Base-by-base conservation (phyloP, 2,113 vertebrate species). In the Xiphophorus hellerii region DNA sequence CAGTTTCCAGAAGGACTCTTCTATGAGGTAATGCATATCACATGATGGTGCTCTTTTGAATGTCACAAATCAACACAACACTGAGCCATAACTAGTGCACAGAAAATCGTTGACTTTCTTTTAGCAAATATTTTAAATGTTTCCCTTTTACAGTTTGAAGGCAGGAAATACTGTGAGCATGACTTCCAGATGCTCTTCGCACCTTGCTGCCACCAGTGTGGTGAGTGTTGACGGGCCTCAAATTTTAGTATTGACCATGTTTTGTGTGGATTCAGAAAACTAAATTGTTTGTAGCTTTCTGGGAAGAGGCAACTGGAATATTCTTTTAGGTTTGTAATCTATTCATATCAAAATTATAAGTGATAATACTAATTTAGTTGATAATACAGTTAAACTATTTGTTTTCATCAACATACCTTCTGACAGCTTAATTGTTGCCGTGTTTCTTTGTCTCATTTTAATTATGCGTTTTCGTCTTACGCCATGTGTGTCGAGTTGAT, bases 151-250 rank as follows among this genome's bases (percentile, higher is more conserved):
- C 93, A 99, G 98, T 99, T 99, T 92, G 98, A 99, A 94, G 97
- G 97, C 83, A 97, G 98, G 83, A 99, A 99, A 84, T 99, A 99
- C 82, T 99, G 98, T n/a, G 98, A 99, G 88, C 97, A 99, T 85
- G 98, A 99, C 87, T 99, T 99, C 91, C 98, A 99, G 90, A 99
- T 99, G 96, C 96, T 99, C 81, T 99, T 99, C 87, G 97, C 98
- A 25, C 98, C 98, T 30, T 99, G 97, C 90, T 99, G 98, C 87
- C 97, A 97, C 87, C 96, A 99, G 35, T 99, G 98, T 89, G 97
- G 98, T 99, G 94, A 98, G 97, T 96, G 74, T 66, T 64, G 15
- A 6, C 37, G 9, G n/a, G 5, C 29, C n/a, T 67, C 1, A 66
- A 62, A 29, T 37, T 37, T 37, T 37, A 37, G 35, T 37, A 37